These are phyloP conservation scores for Hypanus sabinus DNA, from an alignment of 2,113 vertebrate genomes.

Conservation along the genomic window DNA sequence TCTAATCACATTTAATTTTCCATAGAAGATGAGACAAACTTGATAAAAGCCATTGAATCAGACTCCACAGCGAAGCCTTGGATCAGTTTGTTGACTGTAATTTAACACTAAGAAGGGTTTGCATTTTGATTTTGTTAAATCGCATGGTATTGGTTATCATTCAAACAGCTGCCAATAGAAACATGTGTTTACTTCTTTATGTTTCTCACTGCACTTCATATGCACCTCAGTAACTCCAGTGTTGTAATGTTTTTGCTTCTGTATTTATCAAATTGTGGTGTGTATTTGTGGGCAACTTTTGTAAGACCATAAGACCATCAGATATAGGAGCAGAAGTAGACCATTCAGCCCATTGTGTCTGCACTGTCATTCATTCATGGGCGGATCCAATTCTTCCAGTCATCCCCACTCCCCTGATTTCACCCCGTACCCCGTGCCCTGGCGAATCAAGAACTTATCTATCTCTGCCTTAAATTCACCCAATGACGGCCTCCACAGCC, in stretches of 20 bases:
- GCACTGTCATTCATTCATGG: too few species aligned
- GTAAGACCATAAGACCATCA: too few species aligned
- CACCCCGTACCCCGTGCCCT: too few species aligned
- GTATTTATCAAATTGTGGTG: not conserved
- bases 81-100: not conserved
- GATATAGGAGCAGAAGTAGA: too few species aligned
- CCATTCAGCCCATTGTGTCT: too few species aligned
- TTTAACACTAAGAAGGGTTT: not conserved
- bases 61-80: not conserved
- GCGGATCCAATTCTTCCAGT: too few species aligned
- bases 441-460: too few species aligned
- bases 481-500: too few species aligned
- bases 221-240: not conserved
- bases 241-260: not conserved
- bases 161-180: not conserved
- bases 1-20: not conserved
- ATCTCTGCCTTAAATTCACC: too few species aligned
- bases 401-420: too few species aligned
- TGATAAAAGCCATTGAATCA: not conserved
- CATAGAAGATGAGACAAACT: not conserved
- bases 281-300: not conserved
- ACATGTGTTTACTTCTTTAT: not conserved
- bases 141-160: not conserved
- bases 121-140: not conserved
- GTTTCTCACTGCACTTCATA: not conserved